phyloP scores from a whole-genome alignment of 2,113 vertebrate species.

The Anhinga anhinga region DNA sequence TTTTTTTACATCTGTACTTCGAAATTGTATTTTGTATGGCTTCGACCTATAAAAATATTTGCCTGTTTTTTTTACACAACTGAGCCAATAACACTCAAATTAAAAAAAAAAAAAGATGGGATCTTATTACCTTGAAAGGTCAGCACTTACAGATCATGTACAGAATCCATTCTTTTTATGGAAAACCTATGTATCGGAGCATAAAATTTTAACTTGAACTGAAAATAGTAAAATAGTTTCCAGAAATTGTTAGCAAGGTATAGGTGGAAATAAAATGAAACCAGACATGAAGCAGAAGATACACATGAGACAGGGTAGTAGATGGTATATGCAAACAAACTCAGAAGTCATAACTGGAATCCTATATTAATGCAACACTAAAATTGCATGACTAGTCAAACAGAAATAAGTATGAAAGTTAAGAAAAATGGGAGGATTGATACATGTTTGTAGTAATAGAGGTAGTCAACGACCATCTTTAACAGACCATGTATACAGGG shows the following conservation, averaged over 20 bases:
- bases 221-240: neutral
- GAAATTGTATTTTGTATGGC: neutral
- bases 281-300: neutral
- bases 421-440: rapidly evolving
- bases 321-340: neutral
- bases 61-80: neutral
- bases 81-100: neutral
- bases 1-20: neutral
- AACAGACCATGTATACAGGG: neutral
- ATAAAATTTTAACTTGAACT: neutral
- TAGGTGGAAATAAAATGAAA: neutral
- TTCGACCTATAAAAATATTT: neutral
- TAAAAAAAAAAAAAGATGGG: neutral
- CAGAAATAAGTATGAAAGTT: neutral
- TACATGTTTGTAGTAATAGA: neutral
- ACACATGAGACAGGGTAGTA: neutral
- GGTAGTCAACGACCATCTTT: neutral
- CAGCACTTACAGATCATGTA: neutral
- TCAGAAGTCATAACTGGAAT: neutral
- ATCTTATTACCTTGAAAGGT: neutral
- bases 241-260: neutral
- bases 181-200: neutral
- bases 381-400: no score
- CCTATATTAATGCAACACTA: neutral
- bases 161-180: neutral